Conservation (phyloP, 2,888 invertebrate genomes). For the Nemapogon koenigi region DNA sequence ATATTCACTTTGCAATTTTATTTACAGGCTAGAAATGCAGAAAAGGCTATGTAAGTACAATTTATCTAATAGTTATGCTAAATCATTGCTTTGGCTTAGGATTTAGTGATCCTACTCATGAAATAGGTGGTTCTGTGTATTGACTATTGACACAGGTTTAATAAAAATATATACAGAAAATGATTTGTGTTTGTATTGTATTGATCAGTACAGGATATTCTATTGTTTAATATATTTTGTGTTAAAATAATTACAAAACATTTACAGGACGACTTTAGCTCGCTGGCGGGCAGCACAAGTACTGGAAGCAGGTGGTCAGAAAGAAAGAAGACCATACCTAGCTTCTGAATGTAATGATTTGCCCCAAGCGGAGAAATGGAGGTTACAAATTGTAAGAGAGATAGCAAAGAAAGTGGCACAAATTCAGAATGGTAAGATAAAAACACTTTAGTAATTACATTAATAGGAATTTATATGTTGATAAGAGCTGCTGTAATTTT, state of each 20-base stretch:
- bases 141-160: too few relatives aligned
- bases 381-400: conserved; percentile 96
- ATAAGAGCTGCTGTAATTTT: background rate
- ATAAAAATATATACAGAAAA: too few relatives aligned
- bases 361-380: conserved; percentile 93
- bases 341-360: conserved; percentile 95
- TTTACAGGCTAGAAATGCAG: conserved; percentile 92
- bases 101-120: too few relatives aligned
- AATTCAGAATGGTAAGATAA: conserved; percentile 87
- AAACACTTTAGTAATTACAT: background rate
- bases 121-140: too few relatives aligned
- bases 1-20: conserved; percentile 10
- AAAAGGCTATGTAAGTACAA: conserved; percentile 91
- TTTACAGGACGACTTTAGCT: conserved; percentile 91
- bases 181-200: too few relatives aligned
- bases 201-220: too few relatives aligned
- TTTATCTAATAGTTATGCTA: too few relatives aligned
- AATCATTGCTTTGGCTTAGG: conserved; percentile 12
- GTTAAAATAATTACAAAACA: conserved; percentile 3
- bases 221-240: background rate
- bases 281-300: conserved; percentile 98
- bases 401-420: conserved; percentile 98
- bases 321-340: conserved; percentile 89
- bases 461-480: background rate
- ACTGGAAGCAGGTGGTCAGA: conserved; percentile 86